phyloP scores from a whole-genome alignment of 2,113 vertebrate genomes.

The Scartelaos histophorus region DNA sequence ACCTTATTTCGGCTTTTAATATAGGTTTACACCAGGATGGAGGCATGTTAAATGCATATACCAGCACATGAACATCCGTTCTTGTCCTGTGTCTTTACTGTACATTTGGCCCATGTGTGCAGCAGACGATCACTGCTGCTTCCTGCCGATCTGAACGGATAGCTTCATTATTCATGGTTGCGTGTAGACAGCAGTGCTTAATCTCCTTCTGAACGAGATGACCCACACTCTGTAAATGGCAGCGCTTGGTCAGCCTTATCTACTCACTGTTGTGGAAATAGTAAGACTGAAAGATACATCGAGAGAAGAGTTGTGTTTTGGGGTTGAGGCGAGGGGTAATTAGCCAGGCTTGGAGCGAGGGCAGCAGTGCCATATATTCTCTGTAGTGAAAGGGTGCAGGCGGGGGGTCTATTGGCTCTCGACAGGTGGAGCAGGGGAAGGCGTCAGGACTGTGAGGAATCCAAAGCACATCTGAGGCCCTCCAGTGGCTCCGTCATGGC shows the following conservation, averaged over 20 bases:
- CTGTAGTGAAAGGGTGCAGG: slow-evolving; percentile 85
- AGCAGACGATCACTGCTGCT: slow-evolving; percentile 58
- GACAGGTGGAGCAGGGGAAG: slow-evolving; percentile 85
- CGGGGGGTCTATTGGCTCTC: slow-evolving; percentile 85
- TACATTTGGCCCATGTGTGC: slow-evolving; percentile 22
- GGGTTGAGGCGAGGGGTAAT: slow-evolving; percentile 78
- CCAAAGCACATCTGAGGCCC: slow-evolving; percentile 74
- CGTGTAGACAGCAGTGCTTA: slow-evolving; percentile 78
- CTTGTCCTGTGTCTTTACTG: not conserved
- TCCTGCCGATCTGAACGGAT: slow-evolving; percentile 71
- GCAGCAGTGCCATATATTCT: slow-evolving; percentile 85
- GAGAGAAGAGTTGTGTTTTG: slow-evolving; percentile 27
- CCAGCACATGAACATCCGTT: no score
- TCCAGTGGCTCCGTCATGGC: slow-evolving; percentile 49
- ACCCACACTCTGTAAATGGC: slow-evolving; percentile 55
- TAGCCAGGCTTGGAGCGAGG: slow-evolving; percentile 76
- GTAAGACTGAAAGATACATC: slow-evolving; percentile 36
- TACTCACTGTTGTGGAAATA: slow-evolving; percentile 22
- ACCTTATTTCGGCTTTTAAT: no score
- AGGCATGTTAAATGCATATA: not conserved
- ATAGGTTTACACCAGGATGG: not conserved
- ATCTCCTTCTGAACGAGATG: slow-evolving; percentile 65
- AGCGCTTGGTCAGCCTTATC: slow-evolving; percentile 53
- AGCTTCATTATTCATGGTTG: slow-evolving; percentile 80
- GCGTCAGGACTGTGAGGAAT: slow-evolving; percentile 70